These are phyloP conservation scores for Bos taurus DNA, from an alignment of 2,113 vertebrate genomes.

Conservation along the genomic window ARS-UCD2.0 NC_037329.1:123850001-123850500, in stretches of 20 bases:
- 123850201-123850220: not conserved
- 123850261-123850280: not conserved
- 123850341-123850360: not conserved
- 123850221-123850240: not conserved
- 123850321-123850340: not conserved
- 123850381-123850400: not conserved
- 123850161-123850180: not conserved
- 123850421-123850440: not conserved
- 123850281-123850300: not conserved
- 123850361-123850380: not conserved
- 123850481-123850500: not conserved
- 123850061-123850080: not conserved
- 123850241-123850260: not conserved
- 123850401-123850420: not conserved
- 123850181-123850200: not conserved
- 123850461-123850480: not conserved
- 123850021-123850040: accelerated
- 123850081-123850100: not conserved
- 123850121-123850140: not conserved
- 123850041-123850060: not conserved
- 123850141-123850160: not conserved
- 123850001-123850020: not conserved
- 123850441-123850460: not conserved
- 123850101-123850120: not conserved
- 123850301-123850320: not conserved